Base-by-base conservation (phyloP, 2,888 invertebrate species). In the Brachyptera putata region DNA sequence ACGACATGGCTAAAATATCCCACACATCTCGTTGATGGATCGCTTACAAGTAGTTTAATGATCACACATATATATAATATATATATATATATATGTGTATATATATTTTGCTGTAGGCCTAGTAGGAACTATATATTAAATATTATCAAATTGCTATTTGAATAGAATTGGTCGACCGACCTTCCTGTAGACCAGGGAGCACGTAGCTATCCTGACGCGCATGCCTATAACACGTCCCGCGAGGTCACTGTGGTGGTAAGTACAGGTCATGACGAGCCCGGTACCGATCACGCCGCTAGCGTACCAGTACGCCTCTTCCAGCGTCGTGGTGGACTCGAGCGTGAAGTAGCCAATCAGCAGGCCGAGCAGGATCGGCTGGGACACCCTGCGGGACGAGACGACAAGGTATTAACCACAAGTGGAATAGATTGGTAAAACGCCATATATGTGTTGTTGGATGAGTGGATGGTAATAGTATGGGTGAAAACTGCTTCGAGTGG, bases 151-250 rank as follows among this genome's bases (percentile, higher is more conserved):
- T n/a, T n/a, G n/a, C n/a, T n/a, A n/a, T n/a, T n/a, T n/a, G n/a
- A n/a, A n/a, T n/a, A n/a, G n/a, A n/a, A n/a, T n/a, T n/a, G n/a
- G n/a, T n/a, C n/a, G n/a, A n/a, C n/a, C n/a, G n/a, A 90, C 91
- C 82, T 93, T 93, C 77, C 89, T 82, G 71, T 90, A 92, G 63
- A 93, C 73, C n/a, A 93, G 73, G 0, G 89, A 87, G 70, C 89
- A 89, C 68, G 85, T 82, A 0, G 91, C 89, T 57, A 91, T 80
- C 67, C 91, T 76, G 58, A 89, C 78, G 70, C 85, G 76, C 89
- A 90, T 89, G 53, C 92, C 91, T 48, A 90, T 79, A 65, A 85
- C 80, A 66, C 79, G 76, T 68, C 80, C 79, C 30, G 78, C 77
- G 65, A 85, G 71, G 58, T 25, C 9, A 2, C 73, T 74, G 18